Percentiles rank a stretch among this genome's conserved stretches.
These are phyloP conservation scores for Syrmaticus mikado DNA, from an alignment of 2,113 vertebrate genomes.

Conservation along the genomic window DNA sequence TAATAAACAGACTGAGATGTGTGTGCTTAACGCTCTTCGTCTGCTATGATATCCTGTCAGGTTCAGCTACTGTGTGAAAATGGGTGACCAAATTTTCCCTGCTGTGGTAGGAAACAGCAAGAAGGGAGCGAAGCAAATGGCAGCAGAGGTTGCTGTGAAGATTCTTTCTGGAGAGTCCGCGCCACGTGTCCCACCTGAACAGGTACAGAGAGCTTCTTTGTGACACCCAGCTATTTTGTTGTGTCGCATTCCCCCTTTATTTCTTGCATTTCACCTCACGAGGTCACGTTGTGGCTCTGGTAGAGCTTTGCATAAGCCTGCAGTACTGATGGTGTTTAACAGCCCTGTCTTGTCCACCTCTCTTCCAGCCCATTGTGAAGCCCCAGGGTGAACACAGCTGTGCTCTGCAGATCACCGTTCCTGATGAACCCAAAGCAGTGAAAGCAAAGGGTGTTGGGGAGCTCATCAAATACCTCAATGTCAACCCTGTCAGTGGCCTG, in stretches of 20 bases:
- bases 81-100: conserved; percentile 88
- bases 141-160: conserved; percentile 93
- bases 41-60: conserved; percentile 72
- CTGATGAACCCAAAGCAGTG: conserved; percentile 49
- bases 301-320: neutral
- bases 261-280: neutral
- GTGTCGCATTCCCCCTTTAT: neutral
- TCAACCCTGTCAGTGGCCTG: conserved; percentile 92
- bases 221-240: neutral
- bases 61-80: conserved; percentile 93
- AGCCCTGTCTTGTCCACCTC: neutral
- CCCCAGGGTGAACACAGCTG: neutral
- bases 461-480: conserved; percentile 92
- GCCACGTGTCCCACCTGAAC: conserved; percentile 71
- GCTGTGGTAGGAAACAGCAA: conserved; percentile 93
- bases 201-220: conserved; percentile 71
- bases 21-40: neutral
- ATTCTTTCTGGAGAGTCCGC: conserved; percentile 83
- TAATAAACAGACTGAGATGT: neutral
- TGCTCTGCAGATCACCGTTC: rapidly evolving
- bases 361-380: neutral
- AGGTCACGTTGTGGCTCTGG: neutral
- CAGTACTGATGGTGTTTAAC: rapidly evolving
- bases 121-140: conserved; percentile 94
- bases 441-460: conserved; percentile 87